Evolutionary conservation across 2,888 invertebrate species (phyloP).

Genomic region (Blera fallax): DNA sequence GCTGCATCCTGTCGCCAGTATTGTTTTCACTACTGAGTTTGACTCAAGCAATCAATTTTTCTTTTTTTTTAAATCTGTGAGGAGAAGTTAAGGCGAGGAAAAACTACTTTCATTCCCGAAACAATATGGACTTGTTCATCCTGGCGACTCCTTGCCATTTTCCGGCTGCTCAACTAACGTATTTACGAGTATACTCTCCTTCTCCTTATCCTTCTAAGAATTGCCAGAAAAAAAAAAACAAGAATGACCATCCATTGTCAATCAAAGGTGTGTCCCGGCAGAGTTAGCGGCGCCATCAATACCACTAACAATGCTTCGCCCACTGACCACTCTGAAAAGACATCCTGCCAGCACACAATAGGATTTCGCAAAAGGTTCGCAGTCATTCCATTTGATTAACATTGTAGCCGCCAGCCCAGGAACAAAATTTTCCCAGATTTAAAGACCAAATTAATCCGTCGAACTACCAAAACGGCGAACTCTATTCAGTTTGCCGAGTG

Average conservation of each 20-base stretch:
- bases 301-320: neutral
- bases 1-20: too few relatives aligned
- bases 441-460: conserved; percentile 26
- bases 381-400: conserved; percentile 45
- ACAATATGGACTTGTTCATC: too few relatives aligned
- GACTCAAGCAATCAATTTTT: too few relatives aligned
- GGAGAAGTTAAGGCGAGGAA: too few relatives aligned
- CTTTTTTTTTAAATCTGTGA: too few relatives aligned
- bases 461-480: conserved; percentile 9
- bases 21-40: too few relatives aligned
- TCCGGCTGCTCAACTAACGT: too few relatives aligned
- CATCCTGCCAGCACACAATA: neutral
- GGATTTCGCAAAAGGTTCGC: conserved; percentile 1
- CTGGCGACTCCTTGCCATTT: too few relatives aligned
- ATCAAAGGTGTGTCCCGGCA: conserved; percentile 7
- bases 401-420: neutral
- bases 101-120: too few relatives aligned
- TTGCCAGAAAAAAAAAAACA: neutral
- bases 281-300: conserved; percentile 34
- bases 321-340: neutral
- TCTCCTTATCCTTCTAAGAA: neutral
- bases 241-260: neutral
- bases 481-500: neutral
- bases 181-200: neutral
- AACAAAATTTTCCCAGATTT: neutral